Evolutionary conservation across 2,113 vertebrate species (phyloP), one percentile per base, ranked within the genome.

Genomic region (Sisor rabdophorus): DNA sequence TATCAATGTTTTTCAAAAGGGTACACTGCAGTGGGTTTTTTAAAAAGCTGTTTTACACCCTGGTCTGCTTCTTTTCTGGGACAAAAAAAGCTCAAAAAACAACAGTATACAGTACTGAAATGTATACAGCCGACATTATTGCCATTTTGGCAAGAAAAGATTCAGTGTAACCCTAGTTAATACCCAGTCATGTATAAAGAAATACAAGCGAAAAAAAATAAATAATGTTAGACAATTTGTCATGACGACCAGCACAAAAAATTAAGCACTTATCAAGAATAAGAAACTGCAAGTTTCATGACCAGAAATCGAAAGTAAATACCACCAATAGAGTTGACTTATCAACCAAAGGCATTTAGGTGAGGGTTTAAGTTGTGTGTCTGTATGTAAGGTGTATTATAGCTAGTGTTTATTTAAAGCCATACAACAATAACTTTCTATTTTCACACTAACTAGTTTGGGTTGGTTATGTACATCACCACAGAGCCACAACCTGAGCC

Each of bases 301-400:
- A 19, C 1, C 17, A 47, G 55, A 24, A 54, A 70, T 28, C 13
- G 55, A 81, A 78, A 81, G 56, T 58, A 58, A 75, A 74, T 36
- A 36, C 32, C 32, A 4, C 32, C 32, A 3, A 4, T 36, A 36
- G 3, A 77, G 48, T 32, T 1, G 15, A 36, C 30, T 12, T 61
- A 0, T 36, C 7, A 4, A 36, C 7, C 12, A 56, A 56, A 26
- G n/a, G 20, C 19, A 54, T 36, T 7, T 36, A 36, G 7, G 32
- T 36, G 32, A 36, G 15, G 16, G 16, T 17, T 9, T 1, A n/a
- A 12, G 19, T 63, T 36, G 12, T 19, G 17, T 12, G 9, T 20
- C 8, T 24, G 28, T 11, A 56, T 54, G n/a, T 13, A 26, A 22
- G 2, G 56, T 59, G 12, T 15, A 26, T 58, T 26, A 26, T 3